Evolutionary conservation across 2,113 vertebrate species (phyloP).

Genomic region (Uria aalge): DNA sequence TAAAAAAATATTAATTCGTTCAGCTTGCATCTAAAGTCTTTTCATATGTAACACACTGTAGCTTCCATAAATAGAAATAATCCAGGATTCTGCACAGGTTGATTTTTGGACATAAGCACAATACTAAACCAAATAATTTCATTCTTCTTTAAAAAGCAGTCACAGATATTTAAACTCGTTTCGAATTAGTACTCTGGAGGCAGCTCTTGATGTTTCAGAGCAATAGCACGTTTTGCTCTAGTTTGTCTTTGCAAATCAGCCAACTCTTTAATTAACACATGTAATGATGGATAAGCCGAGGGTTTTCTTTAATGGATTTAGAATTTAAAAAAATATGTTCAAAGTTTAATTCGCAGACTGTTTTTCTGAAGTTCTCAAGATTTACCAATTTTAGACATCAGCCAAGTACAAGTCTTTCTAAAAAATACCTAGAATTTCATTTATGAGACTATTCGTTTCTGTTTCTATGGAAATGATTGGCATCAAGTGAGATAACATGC

Average conservation of each 20-base stretch:
- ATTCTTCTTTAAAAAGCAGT: not conserved
- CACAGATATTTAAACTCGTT: not conserved
- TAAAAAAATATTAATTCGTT: not conserved
- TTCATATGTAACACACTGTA: not conserved
- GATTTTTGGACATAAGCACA: not conserved
- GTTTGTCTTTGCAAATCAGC: not conserved
- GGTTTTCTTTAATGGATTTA: not conserved
- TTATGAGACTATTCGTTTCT: not conserved
- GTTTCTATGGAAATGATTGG: not conserved
- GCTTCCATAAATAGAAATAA: not conserved
- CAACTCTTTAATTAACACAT: not conserved
- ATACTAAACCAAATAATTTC: not conserved
- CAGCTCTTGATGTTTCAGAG: not conserved
- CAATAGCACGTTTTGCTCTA: not conserved
- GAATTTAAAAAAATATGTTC: not conserved
- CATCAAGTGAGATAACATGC: fast-evolving
- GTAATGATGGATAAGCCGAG: fast-evolving
- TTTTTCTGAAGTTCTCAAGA: not conserved
- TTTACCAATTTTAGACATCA: not conserved
- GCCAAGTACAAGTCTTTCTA: not conserved
- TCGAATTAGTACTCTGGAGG: not conserved
- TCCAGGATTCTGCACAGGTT: not conserved
- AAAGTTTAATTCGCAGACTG: not conserved
- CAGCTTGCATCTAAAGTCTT: not conserved
- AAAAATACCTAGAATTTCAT: not conserved